Evolutionary conservation across 2,888 invertebrate species (phyloP), one percentile per base, ranked within the genome.

Genomic region (Cerastoderma edule): DNA sequence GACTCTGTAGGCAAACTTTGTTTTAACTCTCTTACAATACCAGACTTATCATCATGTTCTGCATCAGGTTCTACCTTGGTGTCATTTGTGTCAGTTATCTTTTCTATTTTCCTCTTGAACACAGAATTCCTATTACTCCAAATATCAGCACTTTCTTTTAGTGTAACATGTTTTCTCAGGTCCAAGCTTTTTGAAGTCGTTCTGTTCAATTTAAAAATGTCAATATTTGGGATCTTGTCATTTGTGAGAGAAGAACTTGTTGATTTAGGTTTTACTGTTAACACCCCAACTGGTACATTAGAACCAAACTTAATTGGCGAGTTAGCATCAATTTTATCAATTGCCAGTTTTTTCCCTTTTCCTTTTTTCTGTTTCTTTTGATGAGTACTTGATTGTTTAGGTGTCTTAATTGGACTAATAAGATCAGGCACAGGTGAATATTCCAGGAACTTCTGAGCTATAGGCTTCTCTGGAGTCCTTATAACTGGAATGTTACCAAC

Each of bases 331-430:
- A 22, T 22, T 33, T 30, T 24, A 22, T 1, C 22, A 13, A 8
- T 32, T 13, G 13, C 22, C 19, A 28, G 22, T 22, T 33, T 24
- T 50, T 48, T 48, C 48, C 3, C 22, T 30, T 46, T 66, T 24
- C 27, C 53, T 13, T 48, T 66, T 24, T 32, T 28, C 19, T 30
- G 10, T 27, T 48, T 48, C 24, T 54, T 39, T 39, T 54, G 32
- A 24, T 39, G 54, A 56, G 24, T 28, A 33, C 24, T n/a, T 32
- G 24, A 30, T 46, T 44, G 32, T 56, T 63, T 56, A 32, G 78
- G 78, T 46, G 75, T 75, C 67, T 54, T 75, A 19, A 81, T 67
- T 33, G 81, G 81, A 54, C 81, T 81, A 3, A 81, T 64, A 46
- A 78, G 67, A 39, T 56, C 33, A 53, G 81, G 78, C 30, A 78